phyloP scores from a whole-genome alignment of 2,888 invertebrate species.

The Tipula lateralis region DNA sequence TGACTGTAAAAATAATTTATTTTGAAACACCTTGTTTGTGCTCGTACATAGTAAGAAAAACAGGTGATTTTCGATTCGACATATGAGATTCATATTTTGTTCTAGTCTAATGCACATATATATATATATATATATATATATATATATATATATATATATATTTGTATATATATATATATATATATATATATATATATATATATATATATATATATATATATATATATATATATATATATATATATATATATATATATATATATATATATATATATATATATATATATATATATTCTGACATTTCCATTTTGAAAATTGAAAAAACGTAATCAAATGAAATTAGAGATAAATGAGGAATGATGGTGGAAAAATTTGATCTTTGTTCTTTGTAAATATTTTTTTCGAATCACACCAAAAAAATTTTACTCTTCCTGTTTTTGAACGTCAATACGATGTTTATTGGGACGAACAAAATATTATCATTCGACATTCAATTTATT shows the following conservation, averaged over 20 bases:
- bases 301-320: background rate
- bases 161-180: too few relatives aligned
- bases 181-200: too few relatives aligned
- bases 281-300: background rate
- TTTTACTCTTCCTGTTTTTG: background rate
- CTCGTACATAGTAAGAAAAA: background rate
- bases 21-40: background rate
- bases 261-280: too few relatives aligned
- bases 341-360: background rate
- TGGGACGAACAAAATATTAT: background rate
- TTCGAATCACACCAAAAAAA: background rate
- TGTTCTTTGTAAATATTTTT: background rate
- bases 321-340: background rate
- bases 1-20: background rate
- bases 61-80: background rate
- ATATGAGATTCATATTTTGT: background rate
- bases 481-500: conserved; percentile 13
- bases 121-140: too few relatives aligned
- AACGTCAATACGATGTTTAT: background rate
- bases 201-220: too few relatives aligned
- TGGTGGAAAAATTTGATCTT: background rate
- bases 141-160: too few relatives aligned
- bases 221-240: too few relatives aligned
- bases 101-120: background rate
- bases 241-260: too few relatives aligned